Conservation (phyloP, 1,140 invertebrate genomes). For the Drosophila neocordata region DNA sequence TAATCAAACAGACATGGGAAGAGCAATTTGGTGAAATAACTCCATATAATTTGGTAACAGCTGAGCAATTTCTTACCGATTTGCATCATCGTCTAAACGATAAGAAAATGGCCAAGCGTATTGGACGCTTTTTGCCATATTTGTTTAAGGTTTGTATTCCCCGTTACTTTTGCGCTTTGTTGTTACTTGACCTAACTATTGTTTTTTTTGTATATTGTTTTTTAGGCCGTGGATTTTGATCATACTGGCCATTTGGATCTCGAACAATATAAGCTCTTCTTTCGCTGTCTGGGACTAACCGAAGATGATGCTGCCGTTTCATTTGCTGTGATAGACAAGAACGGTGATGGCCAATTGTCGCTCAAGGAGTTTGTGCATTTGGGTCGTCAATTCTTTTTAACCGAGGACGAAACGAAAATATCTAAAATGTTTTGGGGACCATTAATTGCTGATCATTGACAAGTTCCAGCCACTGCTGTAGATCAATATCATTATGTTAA, state of each 20-base stretch:
- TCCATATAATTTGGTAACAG: conserved; percentile 90
- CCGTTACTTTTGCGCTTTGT: no score
- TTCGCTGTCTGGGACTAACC: conserved; percentile 89
- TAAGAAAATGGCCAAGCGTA: conserved; percentile 87
- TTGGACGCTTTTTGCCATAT: conserved; percentile 89
- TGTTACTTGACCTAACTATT: no score
- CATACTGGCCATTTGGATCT: conserved; percentile 90
- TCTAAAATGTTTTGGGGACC: conserved; percentile 94
- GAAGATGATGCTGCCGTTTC: conserved; percentile 89
- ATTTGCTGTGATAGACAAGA: conserved; percentile 90
- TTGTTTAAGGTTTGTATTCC: conserved; percentile 93
- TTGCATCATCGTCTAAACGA: conserved; percentile 92
- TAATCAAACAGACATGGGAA: conserved; percentile 90
- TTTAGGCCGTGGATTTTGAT: conserved; percentile 91
- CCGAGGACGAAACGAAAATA: conserved; percentile 89
- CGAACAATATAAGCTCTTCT: conserved; percentile 92
- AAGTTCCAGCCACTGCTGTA: conserved; percentile 76
- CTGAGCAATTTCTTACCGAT: conserved; percentile 91
- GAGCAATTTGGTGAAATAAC: conserved; percentile 92
- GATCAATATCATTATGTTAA: conserved; percentile 51
- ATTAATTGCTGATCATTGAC: conserved; percentile 83
- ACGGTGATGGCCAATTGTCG: conserved; percentile 89
- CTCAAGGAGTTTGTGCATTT: conserved; percentile 90
- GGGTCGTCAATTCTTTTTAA: conserved; percentile 90
- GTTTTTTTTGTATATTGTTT: not conserved